phyloP scores from a whole-genome alignment of 2,888 invertebrate genomes.

The Drosophila nr. medialis region DNA sequence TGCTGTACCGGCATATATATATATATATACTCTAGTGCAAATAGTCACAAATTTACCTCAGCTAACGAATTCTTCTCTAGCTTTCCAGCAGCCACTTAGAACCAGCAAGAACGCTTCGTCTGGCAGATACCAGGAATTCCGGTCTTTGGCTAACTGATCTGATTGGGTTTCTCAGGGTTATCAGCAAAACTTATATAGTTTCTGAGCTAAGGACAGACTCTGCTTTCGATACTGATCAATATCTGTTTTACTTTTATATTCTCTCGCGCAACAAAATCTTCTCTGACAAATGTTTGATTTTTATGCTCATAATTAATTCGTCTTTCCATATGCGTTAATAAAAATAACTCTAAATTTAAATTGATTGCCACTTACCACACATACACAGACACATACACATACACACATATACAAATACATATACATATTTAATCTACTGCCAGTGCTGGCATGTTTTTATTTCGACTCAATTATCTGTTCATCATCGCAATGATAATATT shows the following conservation, averaged over 20 bases:
- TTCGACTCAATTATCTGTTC: constrained; percentile 50
- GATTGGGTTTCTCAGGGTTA: background rate
- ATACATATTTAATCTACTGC: constrained; percentile 33
- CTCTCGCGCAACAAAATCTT: too few relatives aligned
- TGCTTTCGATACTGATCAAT: too few relatives aligned
- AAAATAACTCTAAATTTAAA: constrained; percentile 35
- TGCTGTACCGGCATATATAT: background rate
- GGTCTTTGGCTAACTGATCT: background rate
- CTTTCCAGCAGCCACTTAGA: background rate
- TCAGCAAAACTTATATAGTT: too few relatives aligned
- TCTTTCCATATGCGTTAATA: background rate
- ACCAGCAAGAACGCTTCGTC: background rate
- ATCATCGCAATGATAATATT: constrained; percentile 52
- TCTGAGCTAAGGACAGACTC: background rate
- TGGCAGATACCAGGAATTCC: background rate
- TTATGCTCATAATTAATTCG: background rate
- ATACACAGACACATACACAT: background rate
- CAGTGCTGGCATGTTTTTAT: constrained; percentile 4
- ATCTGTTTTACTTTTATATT: background rate
- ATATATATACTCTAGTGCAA: background rate
- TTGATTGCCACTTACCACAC: constrained; percentile 34
- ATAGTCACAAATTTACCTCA: background rate
- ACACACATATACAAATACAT: background rate
- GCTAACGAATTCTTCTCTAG: background rate
- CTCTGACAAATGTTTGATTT: background rate